Percentiles rank a stretch among this genome's conserved stretches.
Evolutionary conservation across 2,113 vertebrate genomes (phyloP).

Genomic region (Aspiorhynchus laticeps): DNA sequence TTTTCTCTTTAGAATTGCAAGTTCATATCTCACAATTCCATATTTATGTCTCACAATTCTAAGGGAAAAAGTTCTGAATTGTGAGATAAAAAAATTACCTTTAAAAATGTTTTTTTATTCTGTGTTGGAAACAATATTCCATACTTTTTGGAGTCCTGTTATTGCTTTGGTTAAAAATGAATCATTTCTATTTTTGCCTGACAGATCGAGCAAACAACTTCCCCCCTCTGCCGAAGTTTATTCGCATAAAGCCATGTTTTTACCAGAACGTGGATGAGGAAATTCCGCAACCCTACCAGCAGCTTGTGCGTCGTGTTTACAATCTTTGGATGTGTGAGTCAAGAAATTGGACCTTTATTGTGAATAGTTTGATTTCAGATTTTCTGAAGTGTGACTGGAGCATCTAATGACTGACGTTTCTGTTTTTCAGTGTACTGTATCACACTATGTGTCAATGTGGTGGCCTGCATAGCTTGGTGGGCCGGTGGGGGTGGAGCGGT

Average conservation of each 20-base stretch:
- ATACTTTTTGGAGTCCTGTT: neutral
- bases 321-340: conserved; percentile 91
- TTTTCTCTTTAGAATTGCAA: too few species aligned
- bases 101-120: too few species aligned
- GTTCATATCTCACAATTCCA: too few species aligned
- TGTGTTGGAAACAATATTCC: too few species aligned
- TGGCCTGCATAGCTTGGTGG: conserved; percentile 94
- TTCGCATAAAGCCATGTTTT: conserved; percentile 92
- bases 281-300: conserved; percentile 84
- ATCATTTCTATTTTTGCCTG: neutral
- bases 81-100: too few species aligned
- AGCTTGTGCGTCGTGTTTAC: conserved; percentile 88
- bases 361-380: neutral
- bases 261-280: conserved; percentile 93
- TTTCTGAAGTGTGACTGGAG: neutral
- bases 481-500: conserved; percentile 77
- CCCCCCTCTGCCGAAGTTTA: conserved; percentile 85
- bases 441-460: conserved; percentile 82
- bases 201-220: conserved; percentile 90
- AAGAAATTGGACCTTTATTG: neutral
- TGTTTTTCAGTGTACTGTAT: conserved; percentile 85
- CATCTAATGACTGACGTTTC: neutral
- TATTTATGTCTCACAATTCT: too few species aligned
- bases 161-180: too few species aligned
- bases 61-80: too few species aligned